Base-by-base conservation (phyloP, 2,797 vertebrate genomes). In the Hozukius guyotensis region DNA sequence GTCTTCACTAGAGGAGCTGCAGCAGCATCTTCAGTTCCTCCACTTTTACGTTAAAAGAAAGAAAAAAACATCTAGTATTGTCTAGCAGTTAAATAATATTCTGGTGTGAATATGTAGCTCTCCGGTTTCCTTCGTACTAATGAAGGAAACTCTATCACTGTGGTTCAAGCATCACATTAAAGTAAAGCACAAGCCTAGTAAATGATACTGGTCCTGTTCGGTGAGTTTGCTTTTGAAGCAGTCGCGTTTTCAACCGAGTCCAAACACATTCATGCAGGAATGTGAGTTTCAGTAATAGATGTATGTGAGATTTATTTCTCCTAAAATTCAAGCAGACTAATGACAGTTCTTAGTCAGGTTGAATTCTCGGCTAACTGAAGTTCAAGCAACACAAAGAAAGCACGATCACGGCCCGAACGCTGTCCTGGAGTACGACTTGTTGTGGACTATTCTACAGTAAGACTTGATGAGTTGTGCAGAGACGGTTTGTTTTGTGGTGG, bases 381-480 rank as follows among this genome's bases (percentile, higher is more conserved):
- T 29, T 78, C 66, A 77, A 71, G 59, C 24, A 69, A 67, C 69
- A 71, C 29, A 38, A 67, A 76, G 27, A 53, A 61, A 62, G 52
- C 60, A 38, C 0, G 12, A 49, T 61, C 13, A 11, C 12, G 46
- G 74, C 46, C 56, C 73, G 36, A 67, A 72, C 63, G 24, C 59
- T 42, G 49, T 78, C 80, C 80, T 56, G 64, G 64, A n/a, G 77
- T 56, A 18, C 49, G 49, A 20, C 18, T 49, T 8, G 31, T 55
- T 59, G 29, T 31, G 38, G 66, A 80, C 34, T 85, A 75, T 31
- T 86, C 77, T 88, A 90, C 77, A 62, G 61, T 92, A 94, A 94
- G 92, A 95, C 94, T 91, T 78, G 81, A 84, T 56, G 75, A 82
- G 32, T 73, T 67, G 81, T 77, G 84, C 66, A 56, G 71, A 82